phyloP scores from a whole-genome alignment of 2,888 invertebrate species.

The Junonia oenone region DNA sequence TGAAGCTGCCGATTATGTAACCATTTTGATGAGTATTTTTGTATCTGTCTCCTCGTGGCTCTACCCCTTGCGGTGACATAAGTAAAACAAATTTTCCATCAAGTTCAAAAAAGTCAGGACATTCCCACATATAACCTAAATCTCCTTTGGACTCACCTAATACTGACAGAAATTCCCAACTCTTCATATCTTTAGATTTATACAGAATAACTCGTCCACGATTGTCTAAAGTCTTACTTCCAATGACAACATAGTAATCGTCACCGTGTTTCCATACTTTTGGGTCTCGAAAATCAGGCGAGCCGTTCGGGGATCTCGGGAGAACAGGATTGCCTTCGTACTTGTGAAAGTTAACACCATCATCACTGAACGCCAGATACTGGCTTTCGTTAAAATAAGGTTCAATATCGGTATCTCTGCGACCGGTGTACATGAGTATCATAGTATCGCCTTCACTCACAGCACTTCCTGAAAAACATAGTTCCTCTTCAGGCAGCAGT shows the following conservation, averaged over 20 bases:
- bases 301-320: conserved; percentile 47
- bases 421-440: conserved; percentile 64
- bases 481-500: conserved; percentile 61
- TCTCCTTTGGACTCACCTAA: conserved; percentile 59
- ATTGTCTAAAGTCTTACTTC: conserved; percentile 54
- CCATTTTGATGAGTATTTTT: conserved; percentile 62
- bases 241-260: conserved; percentile 64
- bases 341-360: conserved; percentile 62
- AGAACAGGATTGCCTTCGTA: conserved; percentile 64
- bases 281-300: conserved; percentile 72
- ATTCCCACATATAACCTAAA: conserved; percentile 70
- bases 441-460: conserved; percentile 53
- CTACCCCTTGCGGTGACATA: conserved; percentile 66
- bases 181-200: conserved; percentile 55
- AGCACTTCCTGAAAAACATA: conserved; percentile 72
- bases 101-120: too few species aligned
- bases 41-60: conserved; percentile 58
- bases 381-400: conserved; percentile 57
- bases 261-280: conserved; percentile 65
- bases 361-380: conserved; percentile 59
- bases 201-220: conserved; percentile 62
- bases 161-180: conserved; percentile 59
- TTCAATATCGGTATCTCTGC: conserved; percentile 38
- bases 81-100: conserved; percentile 61
- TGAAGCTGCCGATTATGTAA: conserved; percentile 65